Conservation (phyloP, 1,140 invertebrate genomes). For the Sitobion miscanthi region DNA sequence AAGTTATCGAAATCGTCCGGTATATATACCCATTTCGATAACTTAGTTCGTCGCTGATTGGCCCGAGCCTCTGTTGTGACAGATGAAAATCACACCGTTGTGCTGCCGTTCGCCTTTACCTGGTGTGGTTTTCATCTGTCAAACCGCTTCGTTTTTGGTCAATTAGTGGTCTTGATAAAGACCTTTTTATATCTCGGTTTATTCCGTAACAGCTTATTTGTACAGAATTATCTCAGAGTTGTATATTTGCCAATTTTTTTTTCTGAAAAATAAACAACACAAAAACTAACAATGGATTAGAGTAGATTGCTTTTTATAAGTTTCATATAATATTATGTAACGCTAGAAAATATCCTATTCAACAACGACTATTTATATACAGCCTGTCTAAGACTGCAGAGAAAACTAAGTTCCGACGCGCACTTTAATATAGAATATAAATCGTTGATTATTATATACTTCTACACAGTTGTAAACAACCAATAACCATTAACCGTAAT, state of each 20-base stretch:
- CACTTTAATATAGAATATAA: background rate
- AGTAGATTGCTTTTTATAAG: constrained; percentile 7
- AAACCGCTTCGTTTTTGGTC: no score
- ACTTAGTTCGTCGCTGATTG: no score
- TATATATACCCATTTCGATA: no score
- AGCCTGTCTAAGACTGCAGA: background rate
- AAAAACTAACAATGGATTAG: constrained; percentile 13
- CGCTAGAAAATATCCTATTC: background rate
- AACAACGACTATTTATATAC: constrained; percentile 7
- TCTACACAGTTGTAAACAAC: background rate
- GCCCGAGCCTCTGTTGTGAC: no score
- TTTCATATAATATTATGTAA: constrained; percentile 12
- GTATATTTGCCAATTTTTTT: constrained; percentile 26
- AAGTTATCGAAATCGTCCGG: no score
- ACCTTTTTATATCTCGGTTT: no score
- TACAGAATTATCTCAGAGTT: background rate
- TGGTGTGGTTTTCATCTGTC: no score
- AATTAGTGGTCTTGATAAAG: no score
- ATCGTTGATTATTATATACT: background rate
- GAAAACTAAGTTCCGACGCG: background rate
- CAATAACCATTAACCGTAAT: background rate
- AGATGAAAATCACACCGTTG: no score
- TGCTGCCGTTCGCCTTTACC: no score
- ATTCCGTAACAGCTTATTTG: background rate
- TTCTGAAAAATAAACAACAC: background rate